Evolutionary conservation across 2,888 invertebrate species (phyloP).

Genomic region (Brenthis hecate): DNA sequence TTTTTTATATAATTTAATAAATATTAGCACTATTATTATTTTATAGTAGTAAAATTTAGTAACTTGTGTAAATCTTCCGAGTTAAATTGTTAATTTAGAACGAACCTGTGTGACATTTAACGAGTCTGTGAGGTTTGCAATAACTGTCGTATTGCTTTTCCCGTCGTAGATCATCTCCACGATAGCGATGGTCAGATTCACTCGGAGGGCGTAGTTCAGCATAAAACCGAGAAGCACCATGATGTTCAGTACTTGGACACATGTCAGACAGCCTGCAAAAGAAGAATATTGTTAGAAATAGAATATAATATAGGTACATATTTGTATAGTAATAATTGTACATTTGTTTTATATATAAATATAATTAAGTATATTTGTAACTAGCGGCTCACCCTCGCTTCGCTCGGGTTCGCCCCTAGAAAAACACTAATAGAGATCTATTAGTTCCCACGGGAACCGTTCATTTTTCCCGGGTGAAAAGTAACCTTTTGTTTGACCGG

Average conservation of each 20-base stretch:
- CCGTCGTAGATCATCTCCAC: constrained; percentile 88
- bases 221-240: constrained; percentile 94
- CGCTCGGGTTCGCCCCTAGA: no score
- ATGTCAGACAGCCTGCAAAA: constrained; percentile 86
- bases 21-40: no score
- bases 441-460: no score
- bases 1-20: no score
- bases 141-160: constrained; percentile 51
- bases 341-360: no score
- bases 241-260: constrained; percentile 90
- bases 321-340: no score
- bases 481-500: no score
- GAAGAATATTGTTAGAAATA: neutral
- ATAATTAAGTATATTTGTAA: neutral
- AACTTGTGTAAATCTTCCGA: no score
- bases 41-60: no score
- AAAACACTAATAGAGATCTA: no score
- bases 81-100: neutral
- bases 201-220: constrained; percentile 94
- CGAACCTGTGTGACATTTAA: constrained; percentile 72
- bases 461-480: no score
- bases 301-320: neutral
- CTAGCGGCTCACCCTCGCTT: no score
- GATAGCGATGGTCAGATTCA: constrained; percentile 93
- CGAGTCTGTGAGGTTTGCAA: constrained; percentile 53